These are phyloP conservation scores for Mythimna impura DNA, from an alignment of 2,888 invertebrate species.

Conservation along the genomic window DNA sequence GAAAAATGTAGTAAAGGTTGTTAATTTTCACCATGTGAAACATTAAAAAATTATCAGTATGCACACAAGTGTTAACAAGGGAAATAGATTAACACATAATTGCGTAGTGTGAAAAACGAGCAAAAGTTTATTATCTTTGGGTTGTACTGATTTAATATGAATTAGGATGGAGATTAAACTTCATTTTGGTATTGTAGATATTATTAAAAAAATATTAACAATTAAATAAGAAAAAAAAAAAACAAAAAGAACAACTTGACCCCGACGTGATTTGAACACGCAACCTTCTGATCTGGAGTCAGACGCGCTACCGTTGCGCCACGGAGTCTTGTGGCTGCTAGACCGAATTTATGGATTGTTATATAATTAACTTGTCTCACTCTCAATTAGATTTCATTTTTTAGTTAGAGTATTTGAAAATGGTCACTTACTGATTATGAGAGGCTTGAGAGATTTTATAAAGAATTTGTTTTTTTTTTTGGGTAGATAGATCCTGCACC, in stretches of 20 bases:
- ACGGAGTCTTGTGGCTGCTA: conserved; percentile 92
- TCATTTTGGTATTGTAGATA: neutral
- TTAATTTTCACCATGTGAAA: neutral
- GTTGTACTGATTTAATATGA: neutral
- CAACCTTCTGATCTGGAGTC: conserved; percentile 99
- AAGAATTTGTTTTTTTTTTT: neutral
- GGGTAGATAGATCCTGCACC: neutral
- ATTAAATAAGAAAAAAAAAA: neutral
- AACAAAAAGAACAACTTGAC: conserved; percentile 89
- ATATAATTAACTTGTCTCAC: neutral
- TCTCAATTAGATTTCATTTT: too few relatives aligned
- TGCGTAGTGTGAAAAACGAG: neutral
- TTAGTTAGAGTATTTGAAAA: neutral
- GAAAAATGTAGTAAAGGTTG: neutral
- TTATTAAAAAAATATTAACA: neutral
- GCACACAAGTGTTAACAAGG: neutral
- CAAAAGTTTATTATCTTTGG: neutral
- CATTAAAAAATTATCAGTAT: neutral
- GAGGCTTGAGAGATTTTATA: neutral
- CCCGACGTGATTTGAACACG: conserved; percentile 99
- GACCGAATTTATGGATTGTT: neutral
- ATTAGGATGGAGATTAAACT: neutral
- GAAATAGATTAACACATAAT: neutral
- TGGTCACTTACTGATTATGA: neutral
- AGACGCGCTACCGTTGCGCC: conserved; percentile 99